phyloP scores from a whole-genome alignment of 1,140 invertebrate species.

The Leptinotarsa defecta region DNA sequence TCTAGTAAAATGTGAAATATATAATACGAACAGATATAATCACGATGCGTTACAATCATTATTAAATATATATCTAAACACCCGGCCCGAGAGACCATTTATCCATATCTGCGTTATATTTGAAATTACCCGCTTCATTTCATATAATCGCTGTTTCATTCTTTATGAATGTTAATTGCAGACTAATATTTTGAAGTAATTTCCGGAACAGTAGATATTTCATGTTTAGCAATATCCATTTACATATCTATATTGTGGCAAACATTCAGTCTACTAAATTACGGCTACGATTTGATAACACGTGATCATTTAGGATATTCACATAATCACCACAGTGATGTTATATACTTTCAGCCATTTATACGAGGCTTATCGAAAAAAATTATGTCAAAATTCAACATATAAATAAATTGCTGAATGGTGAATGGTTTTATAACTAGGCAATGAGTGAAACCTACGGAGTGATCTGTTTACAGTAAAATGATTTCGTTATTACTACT shows the following conservation, averaged over 20 bases:
- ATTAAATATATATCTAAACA: not conserved
- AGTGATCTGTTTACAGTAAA: too few relatives aligned
- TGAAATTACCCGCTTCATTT: not conserved
- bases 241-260: not conserved
- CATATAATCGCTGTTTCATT: not conserved
- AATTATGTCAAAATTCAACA: too few relatives aligned
- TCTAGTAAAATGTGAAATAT: too few relatives aligned
- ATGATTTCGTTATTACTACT: too few relatives aligned
- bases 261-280: not conserved
- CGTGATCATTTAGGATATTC: not conserved
- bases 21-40: too few relatives aligned
- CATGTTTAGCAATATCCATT: not conserved
- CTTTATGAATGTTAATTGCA: slow-evolving; percentile 6
- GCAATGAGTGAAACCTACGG: too few relatives aligned
- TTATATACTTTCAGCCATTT: not conserved
- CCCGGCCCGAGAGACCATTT: not conserved
- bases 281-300: not conserved
- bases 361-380: too few relatives aligned
- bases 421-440: too few relatives aligned
- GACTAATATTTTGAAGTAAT: slow-evolving; percentile 2
- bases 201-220: slow-evolving; percentile 8
- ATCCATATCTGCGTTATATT: slow-evolving; percentile 5
- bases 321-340: not conserved
- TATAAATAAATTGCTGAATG: too few relatives aligned
- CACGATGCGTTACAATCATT: not conserved